phyloP scores from a whole-genome alignment of 2,797 vertebrate genomes.

The Pangasius djambal region DNA sequence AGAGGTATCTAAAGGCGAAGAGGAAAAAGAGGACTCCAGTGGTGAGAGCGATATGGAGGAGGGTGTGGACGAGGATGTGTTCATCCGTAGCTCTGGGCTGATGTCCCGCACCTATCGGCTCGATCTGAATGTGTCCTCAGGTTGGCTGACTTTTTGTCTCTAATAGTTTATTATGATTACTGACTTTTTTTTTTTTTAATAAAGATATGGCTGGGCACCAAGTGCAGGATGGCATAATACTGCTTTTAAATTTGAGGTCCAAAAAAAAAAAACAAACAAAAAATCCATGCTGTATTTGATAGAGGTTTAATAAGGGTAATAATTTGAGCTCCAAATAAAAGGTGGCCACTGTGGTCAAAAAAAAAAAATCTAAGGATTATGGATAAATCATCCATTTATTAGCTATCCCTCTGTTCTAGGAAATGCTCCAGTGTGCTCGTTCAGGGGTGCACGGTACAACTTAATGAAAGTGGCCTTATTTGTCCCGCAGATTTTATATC shows the following conservation, averaged over 20 bases:
- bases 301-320: neutral
- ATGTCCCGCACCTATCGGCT: slow-evolving; percentile 87
- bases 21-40: slow-evolving; percentile 33
- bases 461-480: too few relatives aligned
- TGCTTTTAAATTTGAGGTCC: neutral
- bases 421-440: too few relatives aligned
- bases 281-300: neutral
- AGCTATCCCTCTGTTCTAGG: too few relatives aligned
- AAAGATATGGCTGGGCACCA: neutral
- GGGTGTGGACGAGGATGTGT: slow-evolving; percentile 66
- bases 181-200: neutral
- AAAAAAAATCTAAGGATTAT: too few relatives aligned
- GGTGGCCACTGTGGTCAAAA: too few relatives aligned
- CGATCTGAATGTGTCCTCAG: slow-evolving; percentile 79
- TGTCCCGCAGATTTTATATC: too few relatives aligned
- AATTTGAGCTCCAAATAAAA: neutral
- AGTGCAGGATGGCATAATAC: neutral
- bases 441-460: too few relatives aligned
- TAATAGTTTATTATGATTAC: slow-evolving; percentile 16
- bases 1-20: slow-evolving; percentile 13
- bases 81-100: slow-evolving; percentile 87
- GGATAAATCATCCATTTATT: too few relatives aligned
- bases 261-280: neutral
- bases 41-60: slow-evolving; percentile 42
- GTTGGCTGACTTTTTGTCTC: neutral